Base-by-base conservation (phyloP, 2,888 invertebrate species). In the Pyrgus malvae region DNA sequence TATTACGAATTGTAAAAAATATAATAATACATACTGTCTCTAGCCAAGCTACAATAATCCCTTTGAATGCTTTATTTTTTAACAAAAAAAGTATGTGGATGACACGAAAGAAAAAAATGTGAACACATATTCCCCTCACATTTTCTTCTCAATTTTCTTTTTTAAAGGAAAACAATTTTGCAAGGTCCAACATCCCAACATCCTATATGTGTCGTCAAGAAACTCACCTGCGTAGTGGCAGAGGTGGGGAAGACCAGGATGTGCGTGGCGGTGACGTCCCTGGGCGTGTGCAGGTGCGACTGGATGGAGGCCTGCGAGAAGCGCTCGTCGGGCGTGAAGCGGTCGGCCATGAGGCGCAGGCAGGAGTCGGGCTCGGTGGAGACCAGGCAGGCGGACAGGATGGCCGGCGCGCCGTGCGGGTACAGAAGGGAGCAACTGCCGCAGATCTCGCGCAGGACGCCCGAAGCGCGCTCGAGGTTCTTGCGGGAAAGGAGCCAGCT, bases 221-320 rank as follows among this genome's bases (percentile, higher is more conserved):
- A n/a, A 6, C 21, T 8, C 6, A 95, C 95, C 93, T 97, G 97
- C 56, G 98, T 97, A 55, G 97, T 97, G 37, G 98, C 98, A 58
- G 97, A 98, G 33, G 98, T 99, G 45, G 99, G 99, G 90, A 99
- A 99, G 66, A 99, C 99, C 67, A 99, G 93, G 66, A 99, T 99
- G 80, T 99, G 99, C 57, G 99, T 99, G 80, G 97, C 97, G 55
- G 98, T 96, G 61, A 98, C 97, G 88, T 99, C 99, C 62, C 98
- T 94, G 4, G 99, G 99, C 57, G 99, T 99, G 68, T 97, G 96
- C 70, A 99, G 91, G 65, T 96, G 95, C 73, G 96, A 96, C 82
- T 97, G 96, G 74, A 96, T 96, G 57, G 96, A 95, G 65, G 95
- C 94, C 80, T 96, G 96, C 62, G 94, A 94, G 88, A 97, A 97